Conservation (phyloP, 2,888 invertebrate species). For the Beris morrisii region DNA sequence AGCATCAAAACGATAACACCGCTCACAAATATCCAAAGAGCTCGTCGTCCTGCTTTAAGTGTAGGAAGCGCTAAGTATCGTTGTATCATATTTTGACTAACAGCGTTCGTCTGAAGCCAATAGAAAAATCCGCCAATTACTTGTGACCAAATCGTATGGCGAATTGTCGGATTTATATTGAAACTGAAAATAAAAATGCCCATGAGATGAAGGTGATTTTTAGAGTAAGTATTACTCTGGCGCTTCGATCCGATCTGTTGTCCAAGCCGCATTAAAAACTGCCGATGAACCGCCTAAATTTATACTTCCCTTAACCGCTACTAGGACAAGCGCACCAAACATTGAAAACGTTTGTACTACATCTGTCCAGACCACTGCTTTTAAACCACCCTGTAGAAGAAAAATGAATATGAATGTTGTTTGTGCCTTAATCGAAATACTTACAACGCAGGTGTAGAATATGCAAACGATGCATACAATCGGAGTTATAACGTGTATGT, state of each 20-base stretch:
- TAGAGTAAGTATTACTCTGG: conserved; percentile 62
- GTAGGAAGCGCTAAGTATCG: conserved; percentile 77
- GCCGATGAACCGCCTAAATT: conserved; percentile 70
- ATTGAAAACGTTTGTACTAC: conserved; percentile 78
- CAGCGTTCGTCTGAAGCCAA: conserved; percentile 77
- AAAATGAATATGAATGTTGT: neutral
- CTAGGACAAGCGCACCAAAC: conserved; percentile 73
- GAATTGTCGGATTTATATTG: conserved; percentile 73
- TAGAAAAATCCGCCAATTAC: conserved; percentile 76
- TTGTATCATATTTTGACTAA: conserved; percentile 88
- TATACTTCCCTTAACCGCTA: conserved; percentile 72
- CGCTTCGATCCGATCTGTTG: conserved; percentile 69
- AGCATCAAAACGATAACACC: conserved; percentile 60
- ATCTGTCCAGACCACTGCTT: conserved; percentile 78
- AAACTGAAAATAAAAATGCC: conserved; percentile 60
- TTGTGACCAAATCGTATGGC: conserved; percentile 82
- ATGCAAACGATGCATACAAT: conserved; percentile 83
- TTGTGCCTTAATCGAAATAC: conserved; percentile 46
- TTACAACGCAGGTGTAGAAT: conserved; percentile 82
- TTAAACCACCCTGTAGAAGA: conserved; percentile 68
- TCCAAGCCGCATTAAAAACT: conserved; percentile 68
- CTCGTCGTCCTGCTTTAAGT: conserved; percentile 62
- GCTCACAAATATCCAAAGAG: conserved; percentile 61
- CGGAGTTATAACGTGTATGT: conserved; percentile 79
- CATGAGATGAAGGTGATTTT: neutral